Conservation (phyloP, 2,113 vertebrate genomes). For the Zootoca vivipara region DNA sequence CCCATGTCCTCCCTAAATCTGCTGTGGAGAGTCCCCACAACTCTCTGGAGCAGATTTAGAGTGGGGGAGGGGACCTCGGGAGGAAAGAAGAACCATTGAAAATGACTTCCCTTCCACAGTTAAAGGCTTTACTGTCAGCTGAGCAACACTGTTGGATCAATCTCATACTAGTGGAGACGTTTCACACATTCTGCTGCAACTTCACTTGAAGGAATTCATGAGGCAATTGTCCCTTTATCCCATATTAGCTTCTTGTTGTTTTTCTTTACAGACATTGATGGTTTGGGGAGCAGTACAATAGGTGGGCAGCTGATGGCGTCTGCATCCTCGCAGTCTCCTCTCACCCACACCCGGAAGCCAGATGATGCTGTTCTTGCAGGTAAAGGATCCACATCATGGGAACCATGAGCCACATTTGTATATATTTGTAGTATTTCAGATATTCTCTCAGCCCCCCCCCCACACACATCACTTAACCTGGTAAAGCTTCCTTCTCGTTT, state of each 20-base stretch:
- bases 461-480: background rate
- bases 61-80: no score
- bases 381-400: conserved; percentile 58
- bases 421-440: background rate
- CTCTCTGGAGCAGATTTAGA: no score
- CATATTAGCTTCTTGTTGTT: background rate
- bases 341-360: conserved; percentile 78
- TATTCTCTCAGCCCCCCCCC: background rate
- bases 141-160: no score
- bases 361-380: conserved; percentile 87
- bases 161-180: background rate
- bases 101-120: no score
- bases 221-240: no score
- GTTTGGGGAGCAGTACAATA: conserved; percentile 92
- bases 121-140: no score
- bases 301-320: conserved; percentile 91
- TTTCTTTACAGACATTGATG: conserved; percentile 87
- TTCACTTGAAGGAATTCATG: background rate
- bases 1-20: no score
- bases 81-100: no score
- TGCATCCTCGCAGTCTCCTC: conserved; percentile 81
- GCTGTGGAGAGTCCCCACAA: no score
- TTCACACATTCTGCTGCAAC: background rate
- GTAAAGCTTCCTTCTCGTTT: background rate
- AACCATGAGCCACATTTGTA: background rate